phyloP scores from a whole-genome alignment of 2,797 vertebrate species.

The Anableps anableps region DNA sequence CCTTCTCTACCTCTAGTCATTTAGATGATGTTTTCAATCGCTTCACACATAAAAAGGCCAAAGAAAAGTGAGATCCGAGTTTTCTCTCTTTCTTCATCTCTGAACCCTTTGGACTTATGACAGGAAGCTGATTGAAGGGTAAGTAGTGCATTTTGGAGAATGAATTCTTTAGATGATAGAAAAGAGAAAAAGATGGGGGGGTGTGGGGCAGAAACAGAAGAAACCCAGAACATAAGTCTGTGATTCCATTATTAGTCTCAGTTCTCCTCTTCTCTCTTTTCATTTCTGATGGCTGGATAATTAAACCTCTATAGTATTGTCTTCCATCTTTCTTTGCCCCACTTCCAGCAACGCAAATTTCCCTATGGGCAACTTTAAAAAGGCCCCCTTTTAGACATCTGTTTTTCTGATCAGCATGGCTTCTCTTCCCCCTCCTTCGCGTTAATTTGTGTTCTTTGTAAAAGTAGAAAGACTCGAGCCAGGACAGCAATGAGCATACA shows the following conservation, averaged over 20 bases:
- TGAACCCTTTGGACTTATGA: slow-evolving; percentile 79
- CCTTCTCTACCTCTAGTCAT: slow-evolving; percentile 67
- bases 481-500: slow-evolving; percentile 65
- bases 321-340: slow-evolving; percentile 79
- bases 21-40: slow-evolving; percentile 66
- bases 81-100: slow-evolving; percentile 76
- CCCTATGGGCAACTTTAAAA: slow-evolving; percentile 78
- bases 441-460: slow-evolving; percentile 81
- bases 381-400: slow-evolving; percentile 77
- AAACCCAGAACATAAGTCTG: slow-evolving; percentile 71
- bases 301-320: slow-evolving; percentile 87
- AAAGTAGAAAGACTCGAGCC: slow-evolving; percentile 69
- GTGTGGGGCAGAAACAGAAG: slow-evolving; percentile 52
- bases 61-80: slow-evolving; percentile 67
- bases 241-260: slow-evolving; percentile 81
- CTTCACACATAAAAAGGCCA: slow-evolving; percentile 73
- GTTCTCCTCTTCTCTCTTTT: slow-evolving; percentile 76
- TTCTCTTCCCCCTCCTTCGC: slow-evolving; percentile 42
- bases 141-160: slow-evolving; percentile 82
- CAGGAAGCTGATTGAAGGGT: slow-evolving; percentile 81
- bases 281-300: slow-evolving; percentile 85
- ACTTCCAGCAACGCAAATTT: slow-evolving; percentile 78
- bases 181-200: slow-evolving; percentile 35
- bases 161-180: slow-evolving; percentile 79
- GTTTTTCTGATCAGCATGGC: slow-evolving; percentile 77